These are phyloP conservation scores for Eufriesea mexicana DNA, from an alignment of 1,140 invertebrate species.

Conservation along the genomic window DNA sequence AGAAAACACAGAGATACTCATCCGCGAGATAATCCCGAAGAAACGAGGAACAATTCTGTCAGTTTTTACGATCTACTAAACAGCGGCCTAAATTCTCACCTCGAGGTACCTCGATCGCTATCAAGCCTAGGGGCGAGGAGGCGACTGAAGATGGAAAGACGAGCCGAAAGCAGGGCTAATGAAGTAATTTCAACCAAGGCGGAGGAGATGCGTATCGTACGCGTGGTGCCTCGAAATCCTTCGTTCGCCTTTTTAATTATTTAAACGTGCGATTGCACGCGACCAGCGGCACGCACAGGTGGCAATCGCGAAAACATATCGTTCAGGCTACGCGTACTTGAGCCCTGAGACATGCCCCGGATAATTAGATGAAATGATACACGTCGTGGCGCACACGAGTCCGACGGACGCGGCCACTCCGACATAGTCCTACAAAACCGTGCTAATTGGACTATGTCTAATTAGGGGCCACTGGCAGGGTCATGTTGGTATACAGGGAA, in stretches of 20 bases:
- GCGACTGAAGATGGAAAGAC: too few relatives aligned
- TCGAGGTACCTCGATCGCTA: not conserved
- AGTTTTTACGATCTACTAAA: not conserved
- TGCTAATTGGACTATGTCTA: constrained; percentile 54
- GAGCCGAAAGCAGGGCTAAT: not conserved
- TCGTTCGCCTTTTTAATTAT: constrained; percentile 44
- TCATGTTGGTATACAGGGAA: constrained; percentile 1
- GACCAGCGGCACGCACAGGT: constrained; percentile 24
- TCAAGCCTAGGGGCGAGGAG: not conserved
- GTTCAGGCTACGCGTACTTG: constrained; percentile 25
- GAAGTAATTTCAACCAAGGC: constrained; percentile 18
- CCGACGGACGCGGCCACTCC: not conserved
- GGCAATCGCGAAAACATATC: constrained; percentile 43
- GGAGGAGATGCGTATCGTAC: not conserved
- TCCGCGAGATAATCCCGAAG: not conserved
- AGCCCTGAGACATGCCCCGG: constrained; percentile 18
- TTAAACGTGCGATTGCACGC: constrained; percentile 41
- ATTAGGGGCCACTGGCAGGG: constrained; percentile 29
- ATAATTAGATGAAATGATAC: constrained; percentile 54
- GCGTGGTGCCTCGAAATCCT: not conserved
- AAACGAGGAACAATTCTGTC: not conserved
- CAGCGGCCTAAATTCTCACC: not conserved
- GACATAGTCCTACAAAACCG: constrained; percentile 2
- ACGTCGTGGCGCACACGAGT: not conserved
- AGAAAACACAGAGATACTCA: too few relatives aligned